Evolutionary conservation across 1,140 invertebrate genomes (phyloP), one percentile per base, ranked within the genome.

Genomic region (Trypoxylus dichotomus): DNA sequence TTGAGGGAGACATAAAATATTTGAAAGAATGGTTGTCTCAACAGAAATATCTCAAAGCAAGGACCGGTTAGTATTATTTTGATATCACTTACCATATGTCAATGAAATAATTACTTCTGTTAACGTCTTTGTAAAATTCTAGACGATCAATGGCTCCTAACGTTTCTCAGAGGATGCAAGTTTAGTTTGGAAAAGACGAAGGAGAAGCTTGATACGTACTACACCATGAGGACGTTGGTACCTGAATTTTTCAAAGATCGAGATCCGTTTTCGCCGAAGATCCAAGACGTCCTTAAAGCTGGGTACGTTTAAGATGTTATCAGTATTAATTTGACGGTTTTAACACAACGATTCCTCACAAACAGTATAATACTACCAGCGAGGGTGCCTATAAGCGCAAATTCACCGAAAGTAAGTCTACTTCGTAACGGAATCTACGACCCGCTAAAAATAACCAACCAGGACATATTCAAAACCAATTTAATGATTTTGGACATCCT

Each of bases 111-210:
- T 37, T 37, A 37, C 5, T 1, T 37, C 10, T 37, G 32, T 37
- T 37, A 37, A 37, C n/a, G n/a, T n/a, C n/a, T n/a, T n/a, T n/a
- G n/a, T n/a, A n/a, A n/a, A n/a, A n/a, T 68, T 68, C 7, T 24
- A 88, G 91, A 91, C 79, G 90, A 92, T 78, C 89, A 91, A 79
- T 90, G 90, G 83, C 77, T 93, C 7, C 82, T 91, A 27, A 88
- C 87, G 27, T 92, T 92, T 82, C 84, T 93, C 29, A 87, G 92
- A 0, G 89, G 91, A 15, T 90, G 90, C 80, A 92, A 93, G 82
- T 92, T 91, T 82, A 92, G 91, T 80, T 82, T 92, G 79, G 90
- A 92, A 84, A 86, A 88, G 80, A 90, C 90, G 2, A 92, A 92
- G 82, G 86, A 90, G 76, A 91, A 92, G 80, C 81, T 92, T 8